A percentile compares a stretch with the other conserved stretches of the same genome.
These are phyloP conservation scores for Andinoacara biseriatus DNA, from an alignment of 2,113 vertebrate genomes.

Conservation along the genomic window DNA sequence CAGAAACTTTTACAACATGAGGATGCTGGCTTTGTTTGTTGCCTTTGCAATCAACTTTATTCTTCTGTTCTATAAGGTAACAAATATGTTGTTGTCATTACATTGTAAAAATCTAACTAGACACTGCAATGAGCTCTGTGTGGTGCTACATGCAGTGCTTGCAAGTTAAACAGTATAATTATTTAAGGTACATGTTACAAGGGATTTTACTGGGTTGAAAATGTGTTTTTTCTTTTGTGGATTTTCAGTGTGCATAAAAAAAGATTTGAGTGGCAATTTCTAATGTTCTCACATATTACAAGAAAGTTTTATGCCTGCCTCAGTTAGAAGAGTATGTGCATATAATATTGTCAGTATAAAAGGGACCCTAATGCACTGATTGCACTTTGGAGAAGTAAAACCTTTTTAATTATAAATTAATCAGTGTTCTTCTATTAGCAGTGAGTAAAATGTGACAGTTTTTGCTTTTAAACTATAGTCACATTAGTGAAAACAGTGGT, in stretches of 20 bases:
- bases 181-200: not conserved
- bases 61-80: slow-evolving; percentile 97
- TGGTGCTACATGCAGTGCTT: not conserved
- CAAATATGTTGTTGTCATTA: not conserved
- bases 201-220: not conserved
- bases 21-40: slow-evolving; percentile 96
- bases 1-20: slow-evolving; percentile 99
- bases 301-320: not conserved
- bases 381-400: not conserved
- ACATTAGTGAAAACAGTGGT: not conserved
- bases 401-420: not conserved
- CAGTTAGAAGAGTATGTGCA: not conserved
- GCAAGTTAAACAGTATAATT: not conserved
- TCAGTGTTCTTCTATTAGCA: not conserved
- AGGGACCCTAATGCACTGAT: not conserved
- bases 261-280: not conserved
- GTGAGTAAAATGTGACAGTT: not conserved
- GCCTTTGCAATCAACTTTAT: slow-evolving; percentile 99
- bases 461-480: not conserved
- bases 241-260: not conserved
- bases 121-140: not conserved
- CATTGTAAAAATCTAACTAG: no score
- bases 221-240: not conserved
- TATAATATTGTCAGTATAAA: not conserved
- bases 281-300: no score